Evolutionary conservation across 2,888 invertebrate genomes (phyloP), one percentile per base, ranked within the genome.

Genomic region (Nomada fucata): DNA sequence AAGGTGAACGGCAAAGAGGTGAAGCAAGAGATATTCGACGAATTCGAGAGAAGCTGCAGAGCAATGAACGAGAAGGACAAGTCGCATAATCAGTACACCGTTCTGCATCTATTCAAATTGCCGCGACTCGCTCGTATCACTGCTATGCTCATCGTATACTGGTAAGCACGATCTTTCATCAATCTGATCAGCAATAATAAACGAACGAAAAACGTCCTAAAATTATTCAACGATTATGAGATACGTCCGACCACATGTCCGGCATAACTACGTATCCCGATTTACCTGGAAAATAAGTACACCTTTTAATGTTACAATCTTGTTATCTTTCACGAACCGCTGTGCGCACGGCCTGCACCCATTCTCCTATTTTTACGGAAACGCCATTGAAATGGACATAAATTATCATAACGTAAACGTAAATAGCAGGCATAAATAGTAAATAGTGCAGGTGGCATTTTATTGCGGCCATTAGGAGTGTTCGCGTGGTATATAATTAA

Each of bases 71-170:
- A 96, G 89, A 96, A 96, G 88, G 97, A 97, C 91, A 95, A 95
- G 0, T 94, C 95, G 77, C 95, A 95, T 84, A 95, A 95, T 72
- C 95, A 95, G 0, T 97, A 97, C 93, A 97, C 97, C 0, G 96
- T 97, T 0, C 84, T 97, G 70, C 97, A 98, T 91, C 95, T 98
- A 1, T 97, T 98, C 93, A 96, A 95, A 88, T 96, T 97, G 0
- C 97, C 97, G 0, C 95, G 97, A 0, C 94, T 98, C 44, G 94
- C 97, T 0, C 95, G 95, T 84, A 97, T 97, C 84, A 97, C 97
- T 0, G 94, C 97, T 57, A 94, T 97, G 2, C 95, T 98, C 44
- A 96, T 97, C 87, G 89, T 97, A 9, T 97, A 98, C 87, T 98
- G 98, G 98, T 95, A 89, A 92, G 78, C 63, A 3, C 2, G 1